Evolutionary conservation across 2,113 vertebrate species (phyloP), one percentile per base, ranked within the genome.

Genomic region (Gobio gobio): DNA sequence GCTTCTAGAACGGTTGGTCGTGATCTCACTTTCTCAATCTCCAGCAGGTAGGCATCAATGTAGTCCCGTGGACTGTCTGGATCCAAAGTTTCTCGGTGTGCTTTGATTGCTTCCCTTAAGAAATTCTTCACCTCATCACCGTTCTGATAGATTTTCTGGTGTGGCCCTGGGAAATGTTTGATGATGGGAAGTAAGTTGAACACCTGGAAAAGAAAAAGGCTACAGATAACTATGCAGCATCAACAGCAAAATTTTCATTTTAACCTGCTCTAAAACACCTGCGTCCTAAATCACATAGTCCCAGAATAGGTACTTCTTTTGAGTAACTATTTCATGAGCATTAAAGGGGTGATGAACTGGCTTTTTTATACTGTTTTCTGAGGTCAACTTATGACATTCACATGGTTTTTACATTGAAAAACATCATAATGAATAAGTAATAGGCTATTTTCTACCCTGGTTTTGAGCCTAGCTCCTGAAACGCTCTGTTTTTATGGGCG

Each of bases 41-140:
- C 88, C 13, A 89, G 16, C 47, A 92, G 59, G 45, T 90, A 92
- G 36, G 90, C 87, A 36, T 91, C 89, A 4, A 91, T 79, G 36
- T 83, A 91, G 75, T 91, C 89, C 5, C 87, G 79, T 10, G 64
- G 87, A 61, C 86, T 89, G 40, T 86, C 87, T 6, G 29, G 54
- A 22, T 91, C 88, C 73, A 90, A 20, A 1, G 89, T 88, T 12
- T 66, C 29, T 29, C 16, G 26, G 85, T 91, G 90, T 47, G 90
- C 76, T 47, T 83, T 61, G 45, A 87, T 43, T 6, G 56, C 10
- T 2, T 87, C 78, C 1, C 54, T 73, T 18, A 91, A 80, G 29
- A 90, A 87, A 45, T 2, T 72, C 3, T 10, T 43, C 5, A 90
- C 18, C 24, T 54, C 74, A 0, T 7, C 26, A 1, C 40, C 84